Base-by-base conservation (phyloP, 92 coral and sea anemone species). In the Phenganax stokvisi region DNA sequence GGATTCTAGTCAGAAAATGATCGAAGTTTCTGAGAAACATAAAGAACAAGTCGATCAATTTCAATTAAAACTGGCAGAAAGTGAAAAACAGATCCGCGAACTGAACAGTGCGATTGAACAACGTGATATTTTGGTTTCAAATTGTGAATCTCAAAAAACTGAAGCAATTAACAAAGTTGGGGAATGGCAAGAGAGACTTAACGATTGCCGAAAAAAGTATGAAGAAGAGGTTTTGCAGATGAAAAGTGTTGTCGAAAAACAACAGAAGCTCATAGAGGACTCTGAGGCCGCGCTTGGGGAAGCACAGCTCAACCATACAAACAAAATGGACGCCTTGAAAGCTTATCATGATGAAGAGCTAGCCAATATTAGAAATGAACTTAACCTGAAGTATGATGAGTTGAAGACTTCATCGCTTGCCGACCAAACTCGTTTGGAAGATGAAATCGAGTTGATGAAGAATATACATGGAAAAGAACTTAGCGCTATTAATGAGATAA, bases 21-120 rank as follows among this genome's bases (percentile, higher is more conserved):
- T 65, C 15, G 83, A 79, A 56, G 54, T 79, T 62, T 63, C 74
- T 51, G 80, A 73, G 6, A 86, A 88, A 67, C 90, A 91, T 79
- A 82, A 87, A 37, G 85, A 77, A 1, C 92, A 92, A 66, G 56
- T 94, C 8, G 89, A 87, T 61, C 85, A 80, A 56, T 79, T 92
- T 56, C 90, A 90, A 71, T 17, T 61, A 47, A 85, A 84, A 68
- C 63, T 90, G 65, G 74, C 66, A 10, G 51, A 85, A 54, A 84
- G 88, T 81, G 90, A 91, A 51, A 82, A 90, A n/a, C 90, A 85
- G 76, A 37, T 94, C 72, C 89, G 84, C 27, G 86, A 87, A 84
- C 61, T 94, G 53, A 90, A 86, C 25, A 52, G 31, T 56, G 87
- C 85, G 31, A 69, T 92, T 70, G 82, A 94, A 53, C 97, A 94